A percentile compares a stretch with the other conserved stretches of the same genome.
phyloP scores from a whole-genome alignment of 2,113 vertebrate genomes.

The Corythornis vintsioides region DNA sequence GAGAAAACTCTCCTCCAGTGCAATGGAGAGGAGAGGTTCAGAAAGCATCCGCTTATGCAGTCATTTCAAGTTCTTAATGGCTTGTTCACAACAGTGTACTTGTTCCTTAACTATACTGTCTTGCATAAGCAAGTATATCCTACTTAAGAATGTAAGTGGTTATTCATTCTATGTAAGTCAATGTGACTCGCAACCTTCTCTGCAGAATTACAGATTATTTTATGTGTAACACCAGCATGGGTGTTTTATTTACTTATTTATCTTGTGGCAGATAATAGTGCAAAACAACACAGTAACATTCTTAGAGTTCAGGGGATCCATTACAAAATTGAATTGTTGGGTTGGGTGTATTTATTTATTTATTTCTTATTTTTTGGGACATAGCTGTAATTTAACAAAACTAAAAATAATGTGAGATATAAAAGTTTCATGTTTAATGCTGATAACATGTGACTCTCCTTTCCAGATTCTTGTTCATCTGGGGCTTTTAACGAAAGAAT shows the following conservation, averaged over 20 bases:
- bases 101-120: neutral
- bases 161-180: neutral
- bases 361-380: neutral
- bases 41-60: neutral
- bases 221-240: neutral
- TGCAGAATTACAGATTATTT: neutral
- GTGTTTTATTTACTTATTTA: neutral
- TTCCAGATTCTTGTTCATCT: constrained; percentile 93
- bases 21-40: neutral
- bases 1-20: neutral
- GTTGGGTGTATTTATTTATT: neutral
- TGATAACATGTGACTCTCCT: neutral
- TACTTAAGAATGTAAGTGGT: neutral
- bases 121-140: neutral
- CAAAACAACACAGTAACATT: neutral
- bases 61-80: neutral
- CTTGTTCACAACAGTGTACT: neutral
- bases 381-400: neutral
- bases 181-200: neutral
- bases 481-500: constrained; percentile 97
- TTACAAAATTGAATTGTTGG: neutral
- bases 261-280: neutral
- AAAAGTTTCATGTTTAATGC: neutral
- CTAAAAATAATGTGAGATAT: neutral
- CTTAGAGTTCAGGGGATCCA: neutral